Conservation (phyloP, 2,113 vertebrate species). For the Tachysurus vachellii region DNA sequence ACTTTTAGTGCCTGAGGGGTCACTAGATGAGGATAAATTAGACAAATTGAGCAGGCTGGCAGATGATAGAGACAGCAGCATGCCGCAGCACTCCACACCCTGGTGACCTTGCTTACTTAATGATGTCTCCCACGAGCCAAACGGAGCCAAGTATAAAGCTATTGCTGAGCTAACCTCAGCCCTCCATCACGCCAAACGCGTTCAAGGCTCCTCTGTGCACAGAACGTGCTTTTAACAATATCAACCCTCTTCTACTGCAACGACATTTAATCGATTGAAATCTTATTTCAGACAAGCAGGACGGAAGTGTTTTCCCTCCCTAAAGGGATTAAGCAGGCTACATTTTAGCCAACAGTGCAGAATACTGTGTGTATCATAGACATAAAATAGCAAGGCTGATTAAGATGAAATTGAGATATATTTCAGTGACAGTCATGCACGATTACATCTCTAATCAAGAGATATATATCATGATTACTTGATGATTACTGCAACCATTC, state of each 20-base stretch:
- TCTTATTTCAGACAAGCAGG: slow-evolving; percentile 66
- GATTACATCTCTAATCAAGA: slow-evolving; percentile 56
- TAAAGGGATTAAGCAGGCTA: slow-evolving; percentile 48
- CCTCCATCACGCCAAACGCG: slow-evolving; percentile 10
- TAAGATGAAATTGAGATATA: slow-evolving; percentile 40
- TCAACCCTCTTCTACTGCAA: slow-evolving; percentile 62
- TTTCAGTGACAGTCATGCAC: slow-evolving; percentile 49
- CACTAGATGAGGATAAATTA: slow-evolving; percentile 63
- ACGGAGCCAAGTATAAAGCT: slow-evolving; percentile 61
- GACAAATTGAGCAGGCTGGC: slow-evolving; percentile 69
- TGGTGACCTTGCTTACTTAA: slow-evolving; percentile 66
- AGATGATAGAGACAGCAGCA: slow-evolving; percentile 51
- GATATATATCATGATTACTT: slow-evolving; percentile 39
- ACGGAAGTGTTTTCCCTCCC: slow-evolving; percentile 67
- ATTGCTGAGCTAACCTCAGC: slow-evolving; percentile 60
- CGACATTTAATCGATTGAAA: slow-evolving; percentile 78
- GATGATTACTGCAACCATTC: slow-evolving; percentile 27
- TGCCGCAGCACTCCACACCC: slow-evolving; percentile 59
- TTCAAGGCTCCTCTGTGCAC: slow-evolving; percentile 28
- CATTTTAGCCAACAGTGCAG: slow-evolving; percentile 39
- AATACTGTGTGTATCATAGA: slow-evolving; percentile 41
- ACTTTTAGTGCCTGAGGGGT: slow-evolving; percentile 61
- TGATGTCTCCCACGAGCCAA: slow-evolving; percentile 66
- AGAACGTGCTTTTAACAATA: slow-evolving; percentile 63
- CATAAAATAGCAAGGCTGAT: slow-evolving; percentile 39